Base-by-base conservation (phyloP, 1,140 invertebrate genomes). In the Thrips palmi region DNA sequence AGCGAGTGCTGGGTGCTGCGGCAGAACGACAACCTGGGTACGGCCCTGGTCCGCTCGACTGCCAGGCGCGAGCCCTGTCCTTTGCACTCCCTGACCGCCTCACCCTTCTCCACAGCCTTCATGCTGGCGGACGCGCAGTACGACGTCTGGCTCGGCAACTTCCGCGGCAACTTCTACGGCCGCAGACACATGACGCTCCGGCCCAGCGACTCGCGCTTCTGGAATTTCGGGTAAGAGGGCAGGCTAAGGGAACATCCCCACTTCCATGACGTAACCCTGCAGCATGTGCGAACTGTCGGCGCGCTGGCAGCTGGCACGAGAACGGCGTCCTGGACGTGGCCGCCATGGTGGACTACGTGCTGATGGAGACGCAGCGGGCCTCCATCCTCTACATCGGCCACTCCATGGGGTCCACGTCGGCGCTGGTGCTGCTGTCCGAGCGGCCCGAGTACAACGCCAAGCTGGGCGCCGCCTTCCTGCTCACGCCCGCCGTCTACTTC, bases 321-420 rank as follows among this genome's bases (percentile, higher is more conserved):
- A 81, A 85, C 60, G 79, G 74, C 28, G 55, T 65, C 23, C 70
- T 69, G 42, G 83, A 88, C 55, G 45, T 86, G 21, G 77, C 82
- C 2, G 67, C 78, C 0, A 74, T 75, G 55, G 70, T 88, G 27
- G 70, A 81, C 49, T 74, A 73, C 47, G 64, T 76, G 21, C 52
- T 83, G 1, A 53, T 58, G 12, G 47, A 54, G 8, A 80, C 79
- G 0, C 60, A 62, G 2, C 53, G 64, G 39, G 45, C 58, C 14
- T 56, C 68, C 39, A 46, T 87, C 1, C 67, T 67, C 46, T 83
- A 79, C 42, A 60, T 81, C 3, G 72, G 76, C 1, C 71, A 79
- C 52, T 71, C 68, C 5, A 64, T 70, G 54, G 77, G 74, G 5
- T 74, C 70, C 0, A 62, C 64, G 1, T 56, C 60, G 41, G 63